Evolutionary conservation across 2,113 vertebrate species (phyloP).

Genomic region (Brachypteracias leptosomus): DNA sequence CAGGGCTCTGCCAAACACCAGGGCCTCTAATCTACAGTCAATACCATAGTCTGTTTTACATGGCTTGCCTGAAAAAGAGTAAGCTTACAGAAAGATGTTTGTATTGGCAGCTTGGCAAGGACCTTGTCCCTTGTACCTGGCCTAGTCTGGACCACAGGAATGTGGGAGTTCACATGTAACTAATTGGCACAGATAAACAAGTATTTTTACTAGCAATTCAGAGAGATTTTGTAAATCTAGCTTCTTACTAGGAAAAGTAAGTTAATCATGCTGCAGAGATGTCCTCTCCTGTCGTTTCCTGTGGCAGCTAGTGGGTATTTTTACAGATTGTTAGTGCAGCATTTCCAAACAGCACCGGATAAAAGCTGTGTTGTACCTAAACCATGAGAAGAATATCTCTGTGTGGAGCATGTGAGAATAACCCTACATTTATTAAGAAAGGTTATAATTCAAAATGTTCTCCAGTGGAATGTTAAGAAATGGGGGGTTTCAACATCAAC

Average conservation of each 20-base stretch:
- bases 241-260: constrained; percentile 35
- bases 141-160: constrained; percentile 65
- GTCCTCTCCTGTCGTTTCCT: background rate
- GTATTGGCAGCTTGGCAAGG: constrained; percentile 48
- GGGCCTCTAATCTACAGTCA: constrained; percentile 53
- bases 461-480: background rate
- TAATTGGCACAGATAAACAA: constrained; percentile 54
- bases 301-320: background rate
- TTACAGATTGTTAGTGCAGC: background rate
- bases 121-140: constrained; percentile 43
- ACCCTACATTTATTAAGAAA: background rate
- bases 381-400: background rate
- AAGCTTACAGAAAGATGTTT: constrained; percentile 50
- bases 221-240: constrained; percentile 27
- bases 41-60: constrained; percentile 48
- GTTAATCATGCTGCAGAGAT: background rate
- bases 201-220: constrained; percentile 51
- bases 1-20: constrained; percentile 23
- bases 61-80: constrained; percentile 56
- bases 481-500: background rate
- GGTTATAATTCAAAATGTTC: background rate
- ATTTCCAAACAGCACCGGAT: background rate
- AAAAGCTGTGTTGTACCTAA: background rate
- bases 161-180: constrained; percentile 42
- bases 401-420: background rate